Conservation (phyloP, 1,140 invertebrate genomes). For the Drosophila saltans region DNA sequence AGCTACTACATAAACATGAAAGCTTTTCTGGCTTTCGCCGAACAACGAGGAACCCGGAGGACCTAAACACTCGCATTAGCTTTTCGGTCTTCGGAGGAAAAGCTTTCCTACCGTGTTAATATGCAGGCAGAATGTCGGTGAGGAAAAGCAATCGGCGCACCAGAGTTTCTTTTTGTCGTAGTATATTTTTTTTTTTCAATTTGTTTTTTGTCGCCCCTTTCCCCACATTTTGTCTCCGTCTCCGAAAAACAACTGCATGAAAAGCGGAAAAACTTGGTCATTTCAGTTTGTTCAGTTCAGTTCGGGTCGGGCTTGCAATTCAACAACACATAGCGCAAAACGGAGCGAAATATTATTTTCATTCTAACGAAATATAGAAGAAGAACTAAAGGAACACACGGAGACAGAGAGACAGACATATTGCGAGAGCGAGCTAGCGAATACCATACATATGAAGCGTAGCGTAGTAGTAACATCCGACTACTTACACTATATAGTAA, state of each 20-base stretch:
- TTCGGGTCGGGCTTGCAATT: slow-evolving; percentile 82
- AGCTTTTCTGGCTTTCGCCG: slow-evolving; percentile 32
- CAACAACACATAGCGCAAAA: slow-evolving; percentile 71
- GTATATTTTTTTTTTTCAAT: slow-evolving; percentile 24
- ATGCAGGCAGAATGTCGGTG: slow-evolving; percentile 22
- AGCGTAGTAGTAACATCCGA: slow-evolving; percentile 47
- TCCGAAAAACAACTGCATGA: slow-evolving; percentile 68
- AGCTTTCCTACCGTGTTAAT: not conserved
- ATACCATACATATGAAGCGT: slow-evolving; percentile 21
- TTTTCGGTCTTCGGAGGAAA: slow-evolving; percentile 44
- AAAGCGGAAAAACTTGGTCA: slow-evolving; percentile 74
- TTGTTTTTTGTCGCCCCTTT: slow-evolving; percentile 31
- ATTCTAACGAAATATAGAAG: slow-evolving; percentile 43
- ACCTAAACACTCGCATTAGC: slow-evolving; percentile 25
- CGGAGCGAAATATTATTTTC: slow-evolving; percentile 51
- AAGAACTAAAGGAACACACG: slow-evolving; percentile 17
- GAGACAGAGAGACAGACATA: slow-evolving; percentile 39
- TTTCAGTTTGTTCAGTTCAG: slow-evolving; percentile 63
- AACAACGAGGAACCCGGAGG: not conserved
- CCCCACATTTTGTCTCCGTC: slow-evolving; percentile 27
- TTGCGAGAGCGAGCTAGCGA: slow-evolving; percentile 33
- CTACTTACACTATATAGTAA: slow-evolving; percentile 8
- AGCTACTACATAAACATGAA: not conserved
- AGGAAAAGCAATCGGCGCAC: slow-evolving; percentile 70
- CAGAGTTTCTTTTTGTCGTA: slow-evolving; percentile 29